Evolutionary conservation across 2,113 vertebrate genomes (phyloP), one percentile per base, ranked within the genome.

Genomic region (Beaufortia kweichowensis): DNA sequence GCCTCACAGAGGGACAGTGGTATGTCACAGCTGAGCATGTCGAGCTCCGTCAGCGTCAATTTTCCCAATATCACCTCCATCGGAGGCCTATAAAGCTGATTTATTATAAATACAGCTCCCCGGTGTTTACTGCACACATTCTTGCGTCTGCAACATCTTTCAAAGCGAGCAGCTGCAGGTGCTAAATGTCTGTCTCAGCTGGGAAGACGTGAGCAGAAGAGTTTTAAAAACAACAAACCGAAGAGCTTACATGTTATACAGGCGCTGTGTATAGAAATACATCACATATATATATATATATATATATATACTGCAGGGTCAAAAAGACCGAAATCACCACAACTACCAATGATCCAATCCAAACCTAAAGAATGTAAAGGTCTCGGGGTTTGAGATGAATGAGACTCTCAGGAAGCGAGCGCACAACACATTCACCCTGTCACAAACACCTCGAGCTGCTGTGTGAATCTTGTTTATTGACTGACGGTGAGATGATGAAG

Each of bases 21-120:
- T 89, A 95, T 94, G 90, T 87, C 88, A 89, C 96, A 97, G 95
- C 85, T 86, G 90, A 92, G 90, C 88, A 90, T 91, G 88, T 88
- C 78, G 85, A 93, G 92, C 93, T 94, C 92, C 93, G 88, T 86
- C 91, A 90, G 93, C 92, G 93, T 98, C 97, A 97, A 97, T 95
- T 94, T 89, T 85, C 85, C 93, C 94, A 94, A 96, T 96, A 97
- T 95, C 96, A 95, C 93, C 95, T 88, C 95, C 96, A 98, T 96
- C 93, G 93, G 94, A 94, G 94, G 93, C 93, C 95, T 94, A 97
- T 97, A 98, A 97, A 96, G 94, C 91, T 97, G 97, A 98, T 94
- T 93, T 96, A 98, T 98, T 96, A 95, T 97, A 97, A 98, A 98
- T 95, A 96, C 91, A 91, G 94, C 89, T 93, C 94, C 93, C 90